Evolutionary conservation across 2,797 vertebrate genomes (phyloP).

Genomic region (Phoebastria nigripes): DNA sequence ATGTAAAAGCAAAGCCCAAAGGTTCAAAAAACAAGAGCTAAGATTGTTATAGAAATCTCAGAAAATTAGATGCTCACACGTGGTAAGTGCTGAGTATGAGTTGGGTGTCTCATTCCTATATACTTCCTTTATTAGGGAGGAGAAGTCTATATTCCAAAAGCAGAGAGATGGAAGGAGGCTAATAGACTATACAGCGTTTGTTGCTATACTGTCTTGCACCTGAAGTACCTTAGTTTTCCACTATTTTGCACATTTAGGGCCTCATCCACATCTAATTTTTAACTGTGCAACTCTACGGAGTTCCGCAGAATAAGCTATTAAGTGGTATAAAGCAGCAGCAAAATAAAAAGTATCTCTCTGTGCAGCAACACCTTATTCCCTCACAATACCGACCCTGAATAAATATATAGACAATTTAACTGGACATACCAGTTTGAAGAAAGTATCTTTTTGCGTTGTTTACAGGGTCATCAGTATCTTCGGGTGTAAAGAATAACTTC

Average conservation of each 20-base stretch:
- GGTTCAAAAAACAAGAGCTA: not conserved
- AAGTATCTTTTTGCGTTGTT: slow-evolving; percentile 91
- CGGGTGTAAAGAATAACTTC: slow-evolving; percentile 88
- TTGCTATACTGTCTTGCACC: not conserved
- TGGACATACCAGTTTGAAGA: slow-evolving; percentile 83
- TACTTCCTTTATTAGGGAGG: not conserved
- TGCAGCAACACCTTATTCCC: not conserved
- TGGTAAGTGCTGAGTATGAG: not conserved
- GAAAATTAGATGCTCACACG: not conserved
- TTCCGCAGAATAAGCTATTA: not conserved
- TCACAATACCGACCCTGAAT: not conserved
- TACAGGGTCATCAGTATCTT: slow-evolving; percentile 84
- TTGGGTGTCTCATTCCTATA: not conserved
- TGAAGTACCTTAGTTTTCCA: not conserved
- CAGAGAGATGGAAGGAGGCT: not conserved
- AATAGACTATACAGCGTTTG: not conserved
- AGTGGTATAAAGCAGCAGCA: not conserved
- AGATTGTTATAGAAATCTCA: not conserved
- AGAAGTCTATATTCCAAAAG: not conserved
- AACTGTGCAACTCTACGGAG: not conserved
- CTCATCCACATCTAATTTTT: not conserved
- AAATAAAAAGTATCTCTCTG: not conserved
- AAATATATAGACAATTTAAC: not conserved
- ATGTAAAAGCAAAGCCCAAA: not conserved
- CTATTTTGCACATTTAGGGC: not conserved